Conservation (phyloP, 2,888 invertebrate species). For the Plusia festucae region DNA sequence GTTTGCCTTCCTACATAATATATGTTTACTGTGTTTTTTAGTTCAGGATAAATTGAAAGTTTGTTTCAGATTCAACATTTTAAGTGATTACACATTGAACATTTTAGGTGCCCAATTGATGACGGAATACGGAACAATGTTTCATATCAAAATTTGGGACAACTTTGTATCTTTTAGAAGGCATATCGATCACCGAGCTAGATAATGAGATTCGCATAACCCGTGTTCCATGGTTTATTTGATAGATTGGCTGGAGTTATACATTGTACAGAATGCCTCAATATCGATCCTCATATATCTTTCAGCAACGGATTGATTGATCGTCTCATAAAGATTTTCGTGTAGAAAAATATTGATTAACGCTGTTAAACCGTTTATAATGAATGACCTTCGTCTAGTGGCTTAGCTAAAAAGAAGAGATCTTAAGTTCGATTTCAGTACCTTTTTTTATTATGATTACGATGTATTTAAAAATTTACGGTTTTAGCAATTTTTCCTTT, state of each 20-base stretch:
- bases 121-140: constrained; percentile 70
- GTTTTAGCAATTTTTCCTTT: too few relatives aligned
- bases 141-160: constrained; percentile 69
- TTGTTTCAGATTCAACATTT: too few relatives aligned
- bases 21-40: too few relatives aligned
- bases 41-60: too few relatives aligned
- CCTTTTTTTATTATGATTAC: too few relatives aligned
- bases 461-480: too few relatives aligned
- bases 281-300: constrained; percentile 32
- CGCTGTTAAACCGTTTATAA: neutral
- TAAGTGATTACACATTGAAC: constrained; percentile 32
- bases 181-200: constrained; percentile 66
- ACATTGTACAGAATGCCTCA: constrained; percentile 32
- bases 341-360: constrained; percentile 14
- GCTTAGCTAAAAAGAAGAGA: too few relatives aligned
- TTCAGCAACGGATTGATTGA: constrained; percentile 56
- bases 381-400: too few relatives aligned
- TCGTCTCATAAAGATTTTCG: constrained; percentile 26
- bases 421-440: neutral
- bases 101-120: constrained; percentile 66
- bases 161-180: constrained; percentile 68
- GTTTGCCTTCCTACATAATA: too few relatives aligned
- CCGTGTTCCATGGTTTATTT: constrained; percentile 59
- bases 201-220: constrained; percentile 61
- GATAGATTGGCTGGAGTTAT: constrained; percentile 52